Evolutionary conservation across 2,113 vertebrate species (phyloP).

Genomic region (Peromyscus maniculatus): DNA sequence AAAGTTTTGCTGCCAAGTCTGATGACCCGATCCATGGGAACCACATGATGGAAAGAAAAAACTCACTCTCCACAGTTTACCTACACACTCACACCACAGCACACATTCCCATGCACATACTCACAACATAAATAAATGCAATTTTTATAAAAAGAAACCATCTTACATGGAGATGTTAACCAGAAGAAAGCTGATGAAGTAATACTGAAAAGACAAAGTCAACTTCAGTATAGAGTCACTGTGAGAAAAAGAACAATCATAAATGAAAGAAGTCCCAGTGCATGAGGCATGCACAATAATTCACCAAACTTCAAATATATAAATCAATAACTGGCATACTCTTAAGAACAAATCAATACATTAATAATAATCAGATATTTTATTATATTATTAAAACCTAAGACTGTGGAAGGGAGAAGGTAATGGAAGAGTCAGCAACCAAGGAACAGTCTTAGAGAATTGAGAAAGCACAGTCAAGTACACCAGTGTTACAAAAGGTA

Average conservation of each 20-base stretch:
- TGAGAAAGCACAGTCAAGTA: background rate
- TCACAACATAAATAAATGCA: background rate
- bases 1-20: background rate
- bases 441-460: background rate
- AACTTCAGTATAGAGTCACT: background rate
- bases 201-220: background rate
- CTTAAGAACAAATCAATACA: background rate
- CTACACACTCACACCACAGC: background rate
- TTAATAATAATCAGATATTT: background rate
- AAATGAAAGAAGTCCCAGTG: background rate
- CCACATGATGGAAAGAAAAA: background rate
- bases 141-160: background rate
- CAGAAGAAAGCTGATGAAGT: background rate
- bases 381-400: background rate
- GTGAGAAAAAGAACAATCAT: background rate
- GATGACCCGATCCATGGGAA: background rate
- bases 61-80: too few species aligned
- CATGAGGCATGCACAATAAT: background rate
- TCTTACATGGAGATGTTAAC: background rate
- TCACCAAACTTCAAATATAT: background rate
- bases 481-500: background rate
- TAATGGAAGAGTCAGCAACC: background rate
- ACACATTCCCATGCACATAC: background rate
- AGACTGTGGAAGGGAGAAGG: background rate
- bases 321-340: background rate